Evolutionary conservation across 2,888 invertebrate species (phyloP).

Genomic region (Pterostichus madidus): DNA sequence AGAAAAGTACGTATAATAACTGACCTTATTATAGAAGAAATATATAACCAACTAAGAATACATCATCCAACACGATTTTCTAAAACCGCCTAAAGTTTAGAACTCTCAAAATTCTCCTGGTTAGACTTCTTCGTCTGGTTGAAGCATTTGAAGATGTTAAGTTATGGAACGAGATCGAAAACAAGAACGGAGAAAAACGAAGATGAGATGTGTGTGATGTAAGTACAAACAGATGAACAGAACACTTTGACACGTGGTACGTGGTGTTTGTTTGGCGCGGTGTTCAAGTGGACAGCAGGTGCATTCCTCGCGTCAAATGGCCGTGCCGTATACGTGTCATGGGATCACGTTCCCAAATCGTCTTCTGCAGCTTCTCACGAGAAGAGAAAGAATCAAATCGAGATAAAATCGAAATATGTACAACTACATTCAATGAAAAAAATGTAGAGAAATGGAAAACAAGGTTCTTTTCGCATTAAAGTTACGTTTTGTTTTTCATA

Average conservation of each 20-base stretch:
- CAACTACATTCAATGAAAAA: background rate
- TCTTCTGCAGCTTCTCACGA: background rate
- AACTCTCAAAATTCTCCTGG: too few species aligned
- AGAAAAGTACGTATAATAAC: too few species aligned
- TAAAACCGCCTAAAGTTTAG: too few species aligned
- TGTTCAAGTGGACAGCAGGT: slow-evolving; percentile 63
- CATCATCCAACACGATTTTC: too few species aligned
- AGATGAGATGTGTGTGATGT: slow-evolving; percentile 41
- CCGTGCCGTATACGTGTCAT: slow-evolving; percentile 54
- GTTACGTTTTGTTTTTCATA: too few species aligned
- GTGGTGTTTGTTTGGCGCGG: slow-evolving; percentile 45
- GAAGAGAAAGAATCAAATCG: background rate
- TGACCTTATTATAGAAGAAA: too few species aligned
- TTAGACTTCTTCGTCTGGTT: background rate
- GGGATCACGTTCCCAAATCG: slow-evolving; percentile 20
- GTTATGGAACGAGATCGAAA: background rate
- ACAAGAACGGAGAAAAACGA: slow-evolving; percentile 21
- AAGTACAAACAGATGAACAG: slow-evolving; percentile 38
- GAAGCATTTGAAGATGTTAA: background rate
- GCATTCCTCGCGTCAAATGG: slow-evolving; percentile 63
- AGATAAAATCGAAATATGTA: background rate
- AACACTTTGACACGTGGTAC: slow-evolving; percentile 39
- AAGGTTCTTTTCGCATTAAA: too few species aligned
- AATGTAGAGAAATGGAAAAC: too few species aligned
- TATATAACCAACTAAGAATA: too few species aligned